phyloP scores from a whole-genome alignment of 2,888 invertebrate species.

The Quadroppia sp. region DNA sequence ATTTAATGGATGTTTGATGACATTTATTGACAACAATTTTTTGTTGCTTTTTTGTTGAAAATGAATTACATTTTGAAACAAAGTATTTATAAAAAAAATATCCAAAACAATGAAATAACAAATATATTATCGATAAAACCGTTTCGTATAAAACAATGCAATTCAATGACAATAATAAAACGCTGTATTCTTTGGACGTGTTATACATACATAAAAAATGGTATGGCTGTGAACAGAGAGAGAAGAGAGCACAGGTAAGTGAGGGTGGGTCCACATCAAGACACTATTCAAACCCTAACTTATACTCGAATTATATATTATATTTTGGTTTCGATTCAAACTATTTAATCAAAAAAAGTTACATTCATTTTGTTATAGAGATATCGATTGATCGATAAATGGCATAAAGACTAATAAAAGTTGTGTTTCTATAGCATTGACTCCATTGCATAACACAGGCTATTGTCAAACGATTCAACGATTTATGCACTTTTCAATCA shows the following conservation, averaged over 20 bases:
- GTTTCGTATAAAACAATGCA: constrained; percentile 6
- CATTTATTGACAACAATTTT: background rate
- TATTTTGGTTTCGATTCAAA: background rate
- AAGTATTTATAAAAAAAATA: background rate
- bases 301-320: background rate
- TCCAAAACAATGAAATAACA: background rate
- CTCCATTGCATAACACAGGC: no score
- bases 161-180: background rate
- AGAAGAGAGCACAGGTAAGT: background rate
- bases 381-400: background rate
- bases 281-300: background rate
- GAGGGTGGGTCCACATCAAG: background rate
- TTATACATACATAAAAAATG: constrained; percentile 10
- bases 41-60: background rate
- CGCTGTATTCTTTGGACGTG: background rate
- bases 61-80: background rate
- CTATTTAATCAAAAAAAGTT: background rate
- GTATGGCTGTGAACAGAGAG: no score
- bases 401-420: no score
- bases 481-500: background rate
- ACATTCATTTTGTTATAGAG: background rate
- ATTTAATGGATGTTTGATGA: background rate
- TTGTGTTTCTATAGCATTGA: no score
- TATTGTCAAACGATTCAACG: no score
- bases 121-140: background rate